phyloP scores from a whole-genome alignment of 2,113 vertebrate species.

The Mixornis gularis region DNA sequence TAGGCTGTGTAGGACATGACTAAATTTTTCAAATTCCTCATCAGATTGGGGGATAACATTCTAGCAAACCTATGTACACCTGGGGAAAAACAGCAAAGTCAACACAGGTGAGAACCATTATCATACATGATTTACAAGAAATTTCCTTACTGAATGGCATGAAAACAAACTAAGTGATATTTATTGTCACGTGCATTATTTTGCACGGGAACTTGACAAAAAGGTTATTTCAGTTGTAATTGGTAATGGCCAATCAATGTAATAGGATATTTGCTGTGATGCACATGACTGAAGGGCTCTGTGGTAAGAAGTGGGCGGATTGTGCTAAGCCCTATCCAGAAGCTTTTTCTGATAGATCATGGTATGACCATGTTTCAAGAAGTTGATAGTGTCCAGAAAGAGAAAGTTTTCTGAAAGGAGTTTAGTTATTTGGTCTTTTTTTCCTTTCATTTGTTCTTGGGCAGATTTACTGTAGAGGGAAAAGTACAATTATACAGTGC shows the following conservation, averaged over 20 bases:
- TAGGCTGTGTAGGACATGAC: background rate
- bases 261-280: background rate
- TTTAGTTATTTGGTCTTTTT: background rate
- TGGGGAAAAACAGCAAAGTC: background rate
- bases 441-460: background rate
- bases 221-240: background rate
- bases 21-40: background rate
- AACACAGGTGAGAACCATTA: background rate
- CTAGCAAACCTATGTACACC: background rate
- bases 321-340: slow-evolving; percentile 4
- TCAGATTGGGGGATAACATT: background rate
- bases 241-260: background rate
- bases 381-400: slow-evolving; percentile 14
- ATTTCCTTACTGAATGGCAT: background rate
- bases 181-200: background rate
- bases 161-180: background rate
- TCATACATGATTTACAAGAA: background rate
- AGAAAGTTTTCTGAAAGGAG: background rate
- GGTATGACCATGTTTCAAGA: background rate
- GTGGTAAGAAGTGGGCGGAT: background rate
- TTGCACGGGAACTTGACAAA: background rate
- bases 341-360: background rate
- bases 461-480: slow-evolving; percentile 22
- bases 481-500: background rate
- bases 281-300: background rate